Evolutionary conservation across 2,113 vertebrate genomes (phyloP).

Genomic region (Gambusia holbrooki): DNA sequence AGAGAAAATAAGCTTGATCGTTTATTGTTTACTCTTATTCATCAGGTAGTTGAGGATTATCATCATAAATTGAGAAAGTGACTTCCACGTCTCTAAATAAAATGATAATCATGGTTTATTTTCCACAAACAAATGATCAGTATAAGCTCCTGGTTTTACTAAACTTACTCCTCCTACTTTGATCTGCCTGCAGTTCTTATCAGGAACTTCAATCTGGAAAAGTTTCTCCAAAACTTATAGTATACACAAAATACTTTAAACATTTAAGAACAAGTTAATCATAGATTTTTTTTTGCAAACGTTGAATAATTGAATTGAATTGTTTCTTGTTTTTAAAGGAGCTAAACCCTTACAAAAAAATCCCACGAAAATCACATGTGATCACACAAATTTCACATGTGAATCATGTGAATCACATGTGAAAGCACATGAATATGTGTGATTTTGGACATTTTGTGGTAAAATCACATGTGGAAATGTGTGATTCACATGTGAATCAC

Average conservation of each 20-base stretch:
- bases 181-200: not conserved
- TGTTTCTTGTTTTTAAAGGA: not conserved
- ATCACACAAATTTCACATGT: too few relatives aligned
- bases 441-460: too few relatives aligned
- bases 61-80: not conserved
- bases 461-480: too few relatives aligned
- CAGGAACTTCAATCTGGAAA: not conserved
- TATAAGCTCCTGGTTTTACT: not conserved
- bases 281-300: not conserved
- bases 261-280: too few relatives aligned
- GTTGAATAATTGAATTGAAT: not conserved
- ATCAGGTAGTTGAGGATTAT: constrained; percentile 19
- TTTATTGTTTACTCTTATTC: constrained; percentile 29
- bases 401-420: too few relatives aligned
- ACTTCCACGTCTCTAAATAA: not conserved
- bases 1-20: constrained; percentile 30
- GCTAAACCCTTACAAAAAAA: not conserved
- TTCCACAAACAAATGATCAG: constrained; percentile 2
- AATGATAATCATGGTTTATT: not conserved
- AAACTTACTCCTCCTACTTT: not conserved
- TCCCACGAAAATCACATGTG: too few relatives aligned
- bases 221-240: not conserved
- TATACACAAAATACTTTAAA: not conserved
- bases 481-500: too few relatives aligned
- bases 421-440: too few relatives aligned